A percentile compares a stretch with the other conserved stretches of the same genome.
These are phyloP conservation scores for Theristicus caerulescens DNA, from an alignment of 2,113 vertebrate species.

Conservation along the genomic window DNA sequence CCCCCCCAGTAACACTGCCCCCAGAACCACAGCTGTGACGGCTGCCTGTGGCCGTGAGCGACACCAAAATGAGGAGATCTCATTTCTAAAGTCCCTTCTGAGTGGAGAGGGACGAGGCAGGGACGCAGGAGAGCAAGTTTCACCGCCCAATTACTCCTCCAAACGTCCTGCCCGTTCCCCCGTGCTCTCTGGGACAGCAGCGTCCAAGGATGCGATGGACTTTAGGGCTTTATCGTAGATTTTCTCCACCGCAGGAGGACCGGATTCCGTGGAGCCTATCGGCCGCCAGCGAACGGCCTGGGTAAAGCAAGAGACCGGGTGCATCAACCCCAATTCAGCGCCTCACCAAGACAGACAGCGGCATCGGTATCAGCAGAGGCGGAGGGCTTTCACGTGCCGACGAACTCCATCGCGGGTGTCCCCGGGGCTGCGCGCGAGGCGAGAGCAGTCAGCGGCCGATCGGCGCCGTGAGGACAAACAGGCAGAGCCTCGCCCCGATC, in stretches of 20 bases:
- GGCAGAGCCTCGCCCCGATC: background rate
- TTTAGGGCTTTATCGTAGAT: rapidly evolving
- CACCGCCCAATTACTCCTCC: background rate
- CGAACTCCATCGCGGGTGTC: no score
- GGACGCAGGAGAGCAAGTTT: background rate
- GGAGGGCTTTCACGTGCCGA: background rate
- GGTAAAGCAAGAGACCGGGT: background rate
- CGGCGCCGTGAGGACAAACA: rapidly evolving
- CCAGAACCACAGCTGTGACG: rapidly evolving
- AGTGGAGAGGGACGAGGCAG: rapidly evolving
- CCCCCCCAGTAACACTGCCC: no score
- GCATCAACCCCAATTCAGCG: background rate
- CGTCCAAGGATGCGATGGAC: rapidly evolving
- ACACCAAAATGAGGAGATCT: no score
- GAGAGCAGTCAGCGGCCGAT: background rate
- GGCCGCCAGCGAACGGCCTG: background rate
- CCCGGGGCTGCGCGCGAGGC: background rate
- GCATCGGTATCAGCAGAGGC: background rate
- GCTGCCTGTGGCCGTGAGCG: background rate
- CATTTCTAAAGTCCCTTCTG: background rate
- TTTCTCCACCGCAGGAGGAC: rapidly evolving
- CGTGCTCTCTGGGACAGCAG: background rate
- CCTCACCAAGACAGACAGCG: rapidly evolving
- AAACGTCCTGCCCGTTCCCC: rapidly evolving
- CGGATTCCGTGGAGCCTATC: rapidly evolving